Conservation (phyloP, 2,888 invertebrate species). For the Platynereis dumerilii region DNA sequence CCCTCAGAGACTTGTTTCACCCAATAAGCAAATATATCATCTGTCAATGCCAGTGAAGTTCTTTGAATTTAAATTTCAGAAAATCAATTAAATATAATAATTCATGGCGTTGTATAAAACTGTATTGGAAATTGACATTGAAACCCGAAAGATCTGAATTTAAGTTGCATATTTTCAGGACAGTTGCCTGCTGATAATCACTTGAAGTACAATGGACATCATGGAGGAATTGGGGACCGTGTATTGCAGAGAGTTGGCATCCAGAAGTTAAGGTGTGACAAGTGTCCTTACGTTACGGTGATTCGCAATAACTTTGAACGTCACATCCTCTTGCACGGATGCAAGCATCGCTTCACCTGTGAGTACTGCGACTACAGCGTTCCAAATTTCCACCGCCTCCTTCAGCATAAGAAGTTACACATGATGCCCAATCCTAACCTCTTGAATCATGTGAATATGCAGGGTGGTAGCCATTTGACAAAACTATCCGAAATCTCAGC, state of each 20-base stretch:
- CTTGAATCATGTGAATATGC: slow-evolving; percentile 52
- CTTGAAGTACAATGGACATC: slow-evolving; percentile 37
- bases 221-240: slow-evolving; percentile 68
- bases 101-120: too few species aligned
- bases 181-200: slow-evolving; percentile 21
- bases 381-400: slow-evolving; percentile 83
- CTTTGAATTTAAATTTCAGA: too few species aligned
- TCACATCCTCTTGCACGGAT: slow-evolving; percentile 82
- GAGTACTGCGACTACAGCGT: slow-evolving; percentile 80
- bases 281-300: slow-evolving; percentile 87
- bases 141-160: too few species aligned
- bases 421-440: slow-evolving; percentile 58
- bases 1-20: too few species aligned
- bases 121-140: too few species aligned
- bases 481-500: slow-evolving; percentile 64
- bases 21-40: too few species aligned
- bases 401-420: slow-evolving; percentile 83
- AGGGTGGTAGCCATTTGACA: slow-evolving; percentile 57
- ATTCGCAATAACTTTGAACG: slow-evolving; percentile 82
- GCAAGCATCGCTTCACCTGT: slow-evolving; percentile 82
- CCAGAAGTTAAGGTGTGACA: slow-evolving; percentile 67
- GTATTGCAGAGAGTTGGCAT: slow-evolving; percentile 75
- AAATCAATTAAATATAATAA: too few species aligned
- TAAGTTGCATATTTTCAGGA: too few species aligned
- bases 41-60: too few species aligned